Evolutionary conservation across 1,140 invertebrate species (phyloP), one percentile per base, ranked within the genome.

Genomic region (Cotesia vestalis): DNA sequence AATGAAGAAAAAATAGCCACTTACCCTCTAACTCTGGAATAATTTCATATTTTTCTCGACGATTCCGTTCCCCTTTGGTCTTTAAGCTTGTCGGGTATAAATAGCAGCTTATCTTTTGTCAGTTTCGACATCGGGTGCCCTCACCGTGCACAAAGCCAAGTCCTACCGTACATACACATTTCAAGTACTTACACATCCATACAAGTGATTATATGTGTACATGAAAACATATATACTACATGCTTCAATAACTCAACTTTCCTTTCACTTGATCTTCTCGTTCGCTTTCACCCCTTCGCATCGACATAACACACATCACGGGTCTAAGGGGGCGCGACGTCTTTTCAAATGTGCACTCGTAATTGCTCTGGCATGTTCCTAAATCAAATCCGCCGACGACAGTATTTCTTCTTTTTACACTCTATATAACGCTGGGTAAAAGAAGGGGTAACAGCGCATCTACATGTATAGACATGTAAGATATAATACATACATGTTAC

Each of bases 91-190:
- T 60, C 51, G 77, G 79, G 80, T 82, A 82, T 82, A 82, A 81
- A 82, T 82, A 82, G 80, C 78, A 57, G 80, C 80, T 82, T 82
- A 82, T 82, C 80, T 82, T 81, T 80, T 80, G 79, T 80, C 80
- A 76, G 78, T 77, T 80, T 81, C 79, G 78, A 82, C 79, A 76
- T 77, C 75, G 73, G 66, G 64, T 72, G 63, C 70, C 71, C 73
- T 69, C 66, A 8, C 14, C 75, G 64, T 70, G 76, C 68, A 80
- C 76, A 82, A 82, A 79, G 79, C 79, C 79, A 77, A 79, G 75
- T 46, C 40, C 73, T 74, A 69, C 70, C 63, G 57, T 60, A 27
- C 14, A 60, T 71, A 59, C 60, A 14, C 51, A 71, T 52, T 63
- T 9, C 51, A 55, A 20, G 12, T 62, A 27, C 40, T 14, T 55